phyloP scores from a whole-genome alignment of 1,140 invertebrate genomes.

The Sminthurinus signatus region DNA sequence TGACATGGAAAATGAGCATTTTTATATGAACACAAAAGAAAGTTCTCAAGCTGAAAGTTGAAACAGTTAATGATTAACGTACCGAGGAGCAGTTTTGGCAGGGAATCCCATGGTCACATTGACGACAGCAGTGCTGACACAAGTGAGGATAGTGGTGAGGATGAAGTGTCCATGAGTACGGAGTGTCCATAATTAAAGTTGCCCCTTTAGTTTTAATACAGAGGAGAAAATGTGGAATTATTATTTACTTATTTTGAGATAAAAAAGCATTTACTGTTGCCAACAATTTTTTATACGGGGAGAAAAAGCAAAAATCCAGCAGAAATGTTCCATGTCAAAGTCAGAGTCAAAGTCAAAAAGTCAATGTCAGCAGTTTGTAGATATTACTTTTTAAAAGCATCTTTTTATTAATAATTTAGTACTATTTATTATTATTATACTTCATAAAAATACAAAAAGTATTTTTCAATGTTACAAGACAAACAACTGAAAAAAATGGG shows the following conservation, averaged over 20 bases:
- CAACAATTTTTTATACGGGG: too few relatives aligned
- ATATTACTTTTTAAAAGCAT: background rate
- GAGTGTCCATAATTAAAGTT: constrained; percentile 48
- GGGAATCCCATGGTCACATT: constrained; percentile 44
- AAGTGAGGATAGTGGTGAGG: constrained; percentile 46
- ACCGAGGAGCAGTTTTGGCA: constrained; percentile 52
- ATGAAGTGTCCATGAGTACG: constrained; percentile 49
- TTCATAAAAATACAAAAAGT: background rate
- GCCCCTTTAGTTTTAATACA: constrained; percentile 43
- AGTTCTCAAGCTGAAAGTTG: too few relatives aligned
- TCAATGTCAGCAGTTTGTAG: background rate
- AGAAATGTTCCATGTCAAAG: background rate
- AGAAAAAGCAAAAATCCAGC: too few relatives aligned
- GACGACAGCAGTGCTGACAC: constrained; percentile 52
- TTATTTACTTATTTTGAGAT: background rate
- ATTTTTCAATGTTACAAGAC: background rate
- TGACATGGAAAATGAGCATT: background rate
- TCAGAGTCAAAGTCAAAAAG: background rate
- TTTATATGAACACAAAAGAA: too few relatives aligned
- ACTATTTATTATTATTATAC: background rate
- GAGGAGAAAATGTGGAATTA: constrained; percentile 8
- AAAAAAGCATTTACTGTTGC: background rate
- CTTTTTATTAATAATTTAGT: background rate
- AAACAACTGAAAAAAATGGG: background rate
- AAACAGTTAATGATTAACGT: too few relatives aligned